These are phyloP conservation scores for Sminthopsis crassicaudata DNA, from an alignment of 2,113 vertebrate genomes.

Conservation along the genomic window DNA sequence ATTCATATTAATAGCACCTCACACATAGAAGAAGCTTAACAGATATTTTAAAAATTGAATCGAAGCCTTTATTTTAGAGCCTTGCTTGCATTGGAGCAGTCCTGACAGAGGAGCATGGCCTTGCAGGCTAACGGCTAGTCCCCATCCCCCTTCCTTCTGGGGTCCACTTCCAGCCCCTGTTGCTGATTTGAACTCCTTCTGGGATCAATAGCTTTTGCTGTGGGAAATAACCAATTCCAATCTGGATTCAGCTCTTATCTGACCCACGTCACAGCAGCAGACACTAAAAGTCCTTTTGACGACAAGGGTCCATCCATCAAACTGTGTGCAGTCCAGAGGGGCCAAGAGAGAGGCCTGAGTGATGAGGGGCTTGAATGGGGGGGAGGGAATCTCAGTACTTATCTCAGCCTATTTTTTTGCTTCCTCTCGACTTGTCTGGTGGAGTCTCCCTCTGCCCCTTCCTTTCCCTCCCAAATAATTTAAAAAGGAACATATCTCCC, in stretches of 20 bases:
- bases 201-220: background rate
- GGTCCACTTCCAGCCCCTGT: background rate
- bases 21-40: background rate
- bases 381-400: background rate
- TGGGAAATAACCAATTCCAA: background rate
- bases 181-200: background rate
- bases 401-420: background rate
- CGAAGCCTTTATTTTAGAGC: background rate
- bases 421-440: background rate
- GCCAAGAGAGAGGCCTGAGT: background rate
- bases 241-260: background rate
- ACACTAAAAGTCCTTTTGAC: background rate
- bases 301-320: background rate
- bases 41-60: background rate
- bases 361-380: background rate
- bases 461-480: slow-evolving; percentile 19
- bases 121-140: background rate
- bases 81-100: background rate
- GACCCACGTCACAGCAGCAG: background rate
- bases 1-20: background rate
- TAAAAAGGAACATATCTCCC: slow-evolving; percentile 14
- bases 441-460: background rate
- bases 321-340: background rate
- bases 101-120: background rate
- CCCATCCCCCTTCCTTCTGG: background rate